Conservation (phyloP, 2,113 vertebrate species). For the Bubo bubo region DNA sequence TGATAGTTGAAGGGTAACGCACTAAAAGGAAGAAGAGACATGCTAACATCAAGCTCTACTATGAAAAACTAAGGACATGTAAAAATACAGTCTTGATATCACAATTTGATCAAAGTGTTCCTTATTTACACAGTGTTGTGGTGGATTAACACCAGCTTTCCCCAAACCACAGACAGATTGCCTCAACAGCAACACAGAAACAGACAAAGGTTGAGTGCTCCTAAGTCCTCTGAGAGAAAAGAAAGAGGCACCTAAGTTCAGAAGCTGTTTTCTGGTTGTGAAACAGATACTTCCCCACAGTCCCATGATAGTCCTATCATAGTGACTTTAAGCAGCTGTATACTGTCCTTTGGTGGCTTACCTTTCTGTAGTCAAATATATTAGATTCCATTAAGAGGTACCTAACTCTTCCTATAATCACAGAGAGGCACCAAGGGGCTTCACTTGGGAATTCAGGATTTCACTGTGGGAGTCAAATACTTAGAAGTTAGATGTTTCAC, state of each 20-base stretch:
- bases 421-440: not conserved
- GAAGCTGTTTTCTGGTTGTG: not conserved
- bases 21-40: not conserved
- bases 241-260: not conserved
- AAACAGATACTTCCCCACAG: not conserved
- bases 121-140: not conserved
- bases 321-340: not conserved
- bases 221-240: not conserved
- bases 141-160: not conserved
- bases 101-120: not conserved
- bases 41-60: not conserved
- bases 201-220: not conserved
- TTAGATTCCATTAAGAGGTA: not conserved
- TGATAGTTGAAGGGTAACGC: not conserved
- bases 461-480: not conserved
- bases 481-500: not conserved
- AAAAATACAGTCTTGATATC: not conserved
- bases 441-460: not conserved
- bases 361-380: not conserved
- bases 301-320: not conserved
- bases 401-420: not conserved
- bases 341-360: not conserved
- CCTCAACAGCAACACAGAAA: not conserved
- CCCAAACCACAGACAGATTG: not conserved
- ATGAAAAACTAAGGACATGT: not conserved